A percentile compares a stretch with the other conserved stretches of the same genome.
Evolutionary conservation across 2,888 invertebrate species (phyloP).

Genomic region (Idaea biselata): DNA sequence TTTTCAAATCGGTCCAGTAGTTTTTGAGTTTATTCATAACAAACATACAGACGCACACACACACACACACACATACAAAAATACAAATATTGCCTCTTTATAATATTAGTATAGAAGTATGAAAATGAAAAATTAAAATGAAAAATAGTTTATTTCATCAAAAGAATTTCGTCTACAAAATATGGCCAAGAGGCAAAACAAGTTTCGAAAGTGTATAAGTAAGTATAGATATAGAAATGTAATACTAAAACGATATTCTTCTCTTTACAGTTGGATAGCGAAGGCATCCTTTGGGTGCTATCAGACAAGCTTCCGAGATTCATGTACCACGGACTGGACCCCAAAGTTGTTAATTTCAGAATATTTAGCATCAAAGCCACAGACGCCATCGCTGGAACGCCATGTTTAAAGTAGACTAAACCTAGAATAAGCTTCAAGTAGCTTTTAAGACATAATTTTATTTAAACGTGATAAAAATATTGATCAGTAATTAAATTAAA

Average conservation of each 20-base stretch:
- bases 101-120: too few species aligned
- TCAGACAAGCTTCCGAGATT: conserved; percentile 89
- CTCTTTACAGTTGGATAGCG: conserved; percentile 76
- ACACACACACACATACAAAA: too few species aligned
- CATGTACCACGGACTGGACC: conserved; percentile 83
- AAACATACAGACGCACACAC: too few species aligned
- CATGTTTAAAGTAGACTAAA: conserved; percentile 56
- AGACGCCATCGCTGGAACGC: conserved; percentile 79
- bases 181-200: too few species aligned
- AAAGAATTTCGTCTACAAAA: too few species aligned
- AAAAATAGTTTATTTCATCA: too few species aligned
- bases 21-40: too few species aligned
- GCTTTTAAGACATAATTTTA: neutral
- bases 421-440: neutral
- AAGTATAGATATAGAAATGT: too few species aligned
- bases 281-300: conserved; percentile 84
- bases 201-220: too few species aligned
- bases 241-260: conserved; percentile 1
- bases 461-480: conserved; percentile 1
- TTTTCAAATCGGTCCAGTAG: too few species aligned
- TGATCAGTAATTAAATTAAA: neutral
- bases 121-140: too few species aligned
- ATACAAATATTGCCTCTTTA: too few species aligned
- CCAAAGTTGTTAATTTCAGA: conserved; percentile 85
- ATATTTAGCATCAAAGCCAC: conserved; percentile 78